phyloP scores from a whole-genome alignment of 2,113 vertebrate species.

The Lonchura striata region DNA sequence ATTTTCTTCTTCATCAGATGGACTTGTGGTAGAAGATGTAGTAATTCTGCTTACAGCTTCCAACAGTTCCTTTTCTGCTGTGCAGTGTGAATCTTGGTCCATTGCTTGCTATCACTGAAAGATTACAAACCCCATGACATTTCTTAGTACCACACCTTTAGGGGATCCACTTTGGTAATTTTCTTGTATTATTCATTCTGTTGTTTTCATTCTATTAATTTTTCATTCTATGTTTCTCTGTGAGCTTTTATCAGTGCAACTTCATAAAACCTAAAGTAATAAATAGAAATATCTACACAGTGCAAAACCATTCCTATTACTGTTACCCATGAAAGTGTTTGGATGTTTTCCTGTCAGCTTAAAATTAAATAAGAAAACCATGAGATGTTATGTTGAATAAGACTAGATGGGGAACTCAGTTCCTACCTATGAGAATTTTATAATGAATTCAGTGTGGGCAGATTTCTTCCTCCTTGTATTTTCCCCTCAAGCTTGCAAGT shows the following conservation, averaged over 20 bases:
- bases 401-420: neutral
- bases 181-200: neutral
- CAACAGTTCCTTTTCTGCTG: neutral
- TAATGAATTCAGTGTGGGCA: neutral
- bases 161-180: neutral
- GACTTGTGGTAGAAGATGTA: neutral
- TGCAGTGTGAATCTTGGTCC: neutral
- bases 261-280: neutral
- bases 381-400: neutral
- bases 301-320: neutral
- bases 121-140: neutral
- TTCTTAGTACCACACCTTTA: neutral
- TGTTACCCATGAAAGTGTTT: neutral
- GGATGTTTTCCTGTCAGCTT: neutral
- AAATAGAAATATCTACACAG: neutral
- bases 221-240: neutral
- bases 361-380: neutral
- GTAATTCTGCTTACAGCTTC: neutral
- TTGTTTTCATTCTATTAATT: neutral
- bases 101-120: conserved; percentile 19
- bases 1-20: neutral
- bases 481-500: neutral
- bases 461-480: neutral
- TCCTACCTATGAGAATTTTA: neutral
- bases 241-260: neutral